phyloP scores from a whole-genome alignment of 2,888 invertebrate genomes.

The Ethmia dodecea region DNA sequence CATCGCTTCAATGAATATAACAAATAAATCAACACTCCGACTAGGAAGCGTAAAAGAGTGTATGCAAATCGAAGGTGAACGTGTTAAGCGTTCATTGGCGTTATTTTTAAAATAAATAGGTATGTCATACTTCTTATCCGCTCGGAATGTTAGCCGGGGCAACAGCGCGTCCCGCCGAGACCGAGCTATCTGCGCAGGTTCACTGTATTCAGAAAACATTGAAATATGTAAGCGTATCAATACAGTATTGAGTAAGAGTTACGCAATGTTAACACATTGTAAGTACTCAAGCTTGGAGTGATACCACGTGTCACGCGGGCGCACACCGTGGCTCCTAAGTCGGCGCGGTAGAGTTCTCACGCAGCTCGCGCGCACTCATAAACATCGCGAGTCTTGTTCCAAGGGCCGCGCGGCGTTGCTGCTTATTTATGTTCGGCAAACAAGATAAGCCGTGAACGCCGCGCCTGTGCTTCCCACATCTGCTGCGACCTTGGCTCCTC shows the following conservation, averaged over 20 bases:
- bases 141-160: constrained; percentile 59
- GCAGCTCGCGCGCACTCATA: constrained; percentile 57
- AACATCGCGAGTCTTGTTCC: constrained; percentile 43
- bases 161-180: constrained; percentile 65
- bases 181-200: constrained; percentile 64
- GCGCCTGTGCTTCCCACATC: constrained; percentile 72
- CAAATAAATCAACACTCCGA: constrained; percentile 32
- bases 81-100: constrained; percentile 64
- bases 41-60: constrained; percentile 40
- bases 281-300: constrained; percentile 13
- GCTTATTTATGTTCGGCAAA: constrained; percentile 68
- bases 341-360: constrained; percentile 57
- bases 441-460: constrained; percentile 68
- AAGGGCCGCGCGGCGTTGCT: constrained; percentile 33
- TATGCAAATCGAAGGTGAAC: constrained; percentile 59
- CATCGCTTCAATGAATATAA: constrained; percentile 39
- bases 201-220: constrained; percentile 26
- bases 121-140: too few species aligned
- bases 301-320: constrained; percentile 59
- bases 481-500: constrained; percentile 70
- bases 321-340: constrained; percentile 43
- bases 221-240: constrained; percentile 17
- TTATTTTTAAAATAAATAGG: constrained; percentile 72
- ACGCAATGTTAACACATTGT: constrained; percentile 42
- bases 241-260: constrained; percentile 28